Conservation (phyloP, 1,140 invertebrate genomes). For the Aporrectodea caliginosa region DNA sequence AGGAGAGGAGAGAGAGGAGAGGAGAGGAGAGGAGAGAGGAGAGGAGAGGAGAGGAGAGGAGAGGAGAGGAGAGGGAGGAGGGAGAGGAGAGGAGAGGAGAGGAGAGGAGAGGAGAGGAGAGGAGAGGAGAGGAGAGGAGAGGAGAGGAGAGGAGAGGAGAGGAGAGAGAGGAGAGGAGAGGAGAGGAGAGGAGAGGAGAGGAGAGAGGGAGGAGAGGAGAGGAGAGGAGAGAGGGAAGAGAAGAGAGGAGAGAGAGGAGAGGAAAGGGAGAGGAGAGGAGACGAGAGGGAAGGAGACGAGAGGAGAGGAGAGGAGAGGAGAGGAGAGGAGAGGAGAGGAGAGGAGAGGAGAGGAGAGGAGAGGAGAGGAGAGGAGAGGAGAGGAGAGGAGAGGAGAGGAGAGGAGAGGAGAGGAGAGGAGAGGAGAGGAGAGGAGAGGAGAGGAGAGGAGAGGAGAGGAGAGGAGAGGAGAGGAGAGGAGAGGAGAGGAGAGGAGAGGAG, state of each 20-base stretch:
- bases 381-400: no score
- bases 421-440: no score
- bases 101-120: neutral
- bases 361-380: no score
- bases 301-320: no score
- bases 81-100: neutral
- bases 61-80: neutral
- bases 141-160: neutral
- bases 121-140: neutral
- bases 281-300: no score
- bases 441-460: no score
- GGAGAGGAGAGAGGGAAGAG: neutral
- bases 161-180: conserved; percentile 1
- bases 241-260: neutral
- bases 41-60: neutral
- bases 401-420: no score
- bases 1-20: neutral
- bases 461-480: no score
- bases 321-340: no score
- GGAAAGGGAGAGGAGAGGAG: neutral
- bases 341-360: no score
- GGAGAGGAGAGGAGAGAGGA: neutral
- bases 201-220: neutral
- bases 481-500: no score
- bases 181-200: neutral